Conservation (phyloP, 2,113 vertebrate genomes). For the Caloenas nicobarica region DNA sequence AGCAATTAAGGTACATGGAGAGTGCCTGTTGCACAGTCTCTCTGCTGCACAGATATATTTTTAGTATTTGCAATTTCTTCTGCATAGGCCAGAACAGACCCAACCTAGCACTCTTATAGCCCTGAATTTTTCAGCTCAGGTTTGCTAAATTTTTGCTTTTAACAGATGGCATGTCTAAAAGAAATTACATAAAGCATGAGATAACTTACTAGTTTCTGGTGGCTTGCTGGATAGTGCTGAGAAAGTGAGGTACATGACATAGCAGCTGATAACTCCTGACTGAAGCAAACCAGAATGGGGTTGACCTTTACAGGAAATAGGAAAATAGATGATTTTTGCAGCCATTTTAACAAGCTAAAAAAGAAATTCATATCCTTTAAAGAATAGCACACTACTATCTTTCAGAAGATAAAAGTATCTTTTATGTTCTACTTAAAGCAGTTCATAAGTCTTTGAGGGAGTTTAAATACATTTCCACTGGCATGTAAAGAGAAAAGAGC, state of each 20-base stretch:
- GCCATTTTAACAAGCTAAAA: background rate
- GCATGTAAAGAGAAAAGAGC: background rate
- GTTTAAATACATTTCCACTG: background rate
- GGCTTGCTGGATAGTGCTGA: constrained; percentile 96
- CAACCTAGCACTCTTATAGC: background rate
- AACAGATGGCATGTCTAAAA: background rate
- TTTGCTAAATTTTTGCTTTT: background rate
- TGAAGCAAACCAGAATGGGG: constrained; percentile 93
- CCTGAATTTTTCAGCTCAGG: background rate
- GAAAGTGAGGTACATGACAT: constrained; percentile 97
- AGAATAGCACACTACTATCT: background rate
- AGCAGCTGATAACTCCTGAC: constrained; percentile 93
- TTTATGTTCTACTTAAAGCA: background rate
- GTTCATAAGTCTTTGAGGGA: background rate
- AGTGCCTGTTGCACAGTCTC: background rate
- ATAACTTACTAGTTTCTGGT: constrained; percentile 82
- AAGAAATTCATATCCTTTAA: background rate
- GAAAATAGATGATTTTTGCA: background rate
- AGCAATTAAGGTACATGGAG: background rate
- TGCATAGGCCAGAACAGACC: background rate
- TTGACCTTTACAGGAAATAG: constrained; percentile 77
- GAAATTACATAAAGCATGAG: background rate
- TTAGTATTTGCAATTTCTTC: background rate
- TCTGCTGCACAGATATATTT: background rate
- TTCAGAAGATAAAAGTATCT: background rate